Conservation (phyloP, 1,140 invertebrate species). For the Drosophila sucinea region DNA sequence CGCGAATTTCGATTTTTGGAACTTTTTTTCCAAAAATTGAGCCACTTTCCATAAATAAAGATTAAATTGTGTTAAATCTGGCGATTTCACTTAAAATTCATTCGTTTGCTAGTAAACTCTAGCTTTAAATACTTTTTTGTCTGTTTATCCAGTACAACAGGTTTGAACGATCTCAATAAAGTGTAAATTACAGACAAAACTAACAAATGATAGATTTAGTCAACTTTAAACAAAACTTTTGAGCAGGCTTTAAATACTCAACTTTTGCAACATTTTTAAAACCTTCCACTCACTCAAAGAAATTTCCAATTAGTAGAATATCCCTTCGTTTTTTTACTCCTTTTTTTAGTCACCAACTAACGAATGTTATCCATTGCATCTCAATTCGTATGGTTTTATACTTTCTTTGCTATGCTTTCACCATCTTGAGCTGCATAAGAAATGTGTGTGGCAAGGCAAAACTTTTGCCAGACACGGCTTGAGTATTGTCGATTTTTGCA, state of each 20-base stretch:
- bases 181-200: too few species aligned
- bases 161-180: too few species aligned
- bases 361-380: conserved; percentile 19
- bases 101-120: too few species aligned
- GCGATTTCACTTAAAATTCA: too few species aligned
- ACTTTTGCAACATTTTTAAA: not conserved
- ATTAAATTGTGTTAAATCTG: too few species aligned
- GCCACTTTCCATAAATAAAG: too few species aligned
- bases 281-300: not conserved
- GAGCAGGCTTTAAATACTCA: not conserved
- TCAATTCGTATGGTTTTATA: conserved; percentile 26
- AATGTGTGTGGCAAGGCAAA: conserved; percentile 20
- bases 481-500: conserved; percentile 55
- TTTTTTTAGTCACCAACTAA: not conserved
- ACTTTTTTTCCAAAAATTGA: too few species aligned
- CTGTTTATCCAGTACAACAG: too few species aligned
- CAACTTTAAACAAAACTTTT: too few species aligned
- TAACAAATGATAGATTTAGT: not conserved
- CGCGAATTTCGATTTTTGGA: too few species aligned
- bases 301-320: conserved; percentile 1
- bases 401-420: conserved; percentile 18
- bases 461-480: conserved; percentile 13
- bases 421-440: conserved; percentile 32
- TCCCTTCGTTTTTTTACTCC: not conserved
- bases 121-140: too few species aligned